These are phyloP conservation scores for Ceuthmochares aereus DNA, from an alignment of 2,113 vertebrate genomes.

Conservation along the genomic window DNA sequence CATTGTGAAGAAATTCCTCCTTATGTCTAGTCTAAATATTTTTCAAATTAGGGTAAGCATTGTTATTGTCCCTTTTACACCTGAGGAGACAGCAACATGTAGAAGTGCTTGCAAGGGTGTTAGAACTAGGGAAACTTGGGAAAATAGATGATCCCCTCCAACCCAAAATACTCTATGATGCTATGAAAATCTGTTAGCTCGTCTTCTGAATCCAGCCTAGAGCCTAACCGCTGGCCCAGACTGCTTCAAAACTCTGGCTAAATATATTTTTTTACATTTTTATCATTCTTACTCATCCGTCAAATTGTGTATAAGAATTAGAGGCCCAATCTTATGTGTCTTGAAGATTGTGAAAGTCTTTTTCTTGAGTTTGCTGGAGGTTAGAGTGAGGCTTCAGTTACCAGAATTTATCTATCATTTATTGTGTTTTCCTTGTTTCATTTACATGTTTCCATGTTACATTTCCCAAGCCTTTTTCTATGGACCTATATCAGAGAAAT, in stretches of 20 bases:
- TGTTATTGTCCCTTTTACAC: neutral
- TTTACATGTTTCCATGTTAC: too few relatives aligned
- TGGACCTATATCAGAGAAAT: neutral
- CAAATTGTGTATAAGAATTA: neutral
- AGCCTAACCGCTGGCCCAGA: neutral
- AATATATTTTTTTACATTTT: neutral
- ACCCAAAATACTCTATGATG: too few relatives aligned
- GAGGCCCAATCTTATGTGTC: neutral
- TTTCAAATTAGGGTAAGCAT: neutral
- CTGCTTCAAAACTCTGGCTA: neutral
- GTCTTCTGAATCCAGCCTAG: neutral
- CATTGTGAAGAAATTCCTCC: too few relatives aligned
- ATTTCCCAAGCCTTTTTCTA: neutral
- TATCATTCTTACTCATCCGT: neutral
- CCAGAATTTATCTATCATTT: neutral
- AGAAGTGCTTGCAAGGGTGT: neutral
- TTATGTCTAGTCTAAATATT: neutral
- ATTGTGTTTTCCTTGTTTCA: neutral
- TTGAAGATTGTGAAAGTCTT: neutral
- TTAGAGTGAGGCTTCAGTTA: neutral
- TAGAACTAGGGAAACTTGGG: neutral
- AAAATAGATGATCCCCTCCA: neutral
- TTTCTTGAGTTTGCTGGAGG: neutral
- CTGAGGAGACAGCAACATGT: neutral
- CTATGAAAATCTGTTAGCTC: neutral